Evolutionary conservation across 2,888 invertebrate species (phyloP).

Genomic region (Nephrotoma flavescens): DNA sequence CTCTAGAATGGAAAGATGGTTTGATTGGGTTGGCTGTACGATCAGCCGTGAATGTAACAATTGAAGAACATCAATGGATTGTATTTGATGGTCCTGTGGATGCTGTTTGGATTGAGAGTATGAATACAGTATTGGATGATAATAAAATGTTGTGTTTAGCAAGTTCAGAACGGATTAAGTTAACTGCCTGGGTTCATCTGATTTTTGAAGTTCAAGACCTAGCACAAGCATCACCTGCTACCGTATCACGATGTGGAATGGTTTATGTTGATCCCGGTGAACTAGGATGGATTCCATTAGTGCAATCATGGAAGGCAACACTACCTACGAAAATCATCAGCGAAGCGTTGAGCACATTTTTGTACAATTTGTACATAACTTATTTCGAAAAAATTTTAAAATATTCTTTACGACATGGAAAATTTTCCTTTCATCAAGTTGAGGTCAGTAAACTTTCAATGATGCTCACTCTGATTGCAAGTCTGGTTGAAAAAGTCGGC

Average conservation of each 20-base stretch:
- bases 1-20: constrained; percentile 85
- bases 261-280: constrained; percentile 79
- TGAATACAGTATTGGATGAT: constrained; percentile 85
- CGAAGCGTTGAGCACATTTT: constrained; percentile 44
- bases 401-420: constrained; percentile 53
- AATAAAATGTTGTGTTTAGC: constrained; percentile 88
- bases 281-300: constrained; percentile 64
- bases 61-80: constrained; percentile 75
- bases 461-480: constrained; percentile 56
- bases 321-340: constrained; percentile 36
- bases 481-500: constrained; percentile 47
- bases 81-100: constrained; percentile 86
- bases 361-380: constrained; percentile 47
- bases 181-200: constrained; percentile 81
- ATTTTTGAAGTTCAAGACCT: constrained; percentile 75
- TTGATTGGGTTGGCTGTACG: constrained; percentile 46
- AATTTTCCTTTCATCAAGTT: constrained; percentile 64
- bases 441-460: constrained; percentile 69
- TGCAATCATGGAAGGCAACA: constrained; percentile 58
- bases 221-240: constrained; percentile 82
- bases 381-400: constrained; percentile 51
- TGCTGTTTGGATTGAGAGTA: constrained; percentile 88
- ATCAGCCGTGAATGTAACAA: constrained; percentile 24
- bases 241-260: constrained; percentile 74
- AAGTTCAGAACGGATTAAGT: constrained; percentile 80